Conservation (phyloP, 2,113 vertebrate species). For the Poecilia latipinna region DNA sequence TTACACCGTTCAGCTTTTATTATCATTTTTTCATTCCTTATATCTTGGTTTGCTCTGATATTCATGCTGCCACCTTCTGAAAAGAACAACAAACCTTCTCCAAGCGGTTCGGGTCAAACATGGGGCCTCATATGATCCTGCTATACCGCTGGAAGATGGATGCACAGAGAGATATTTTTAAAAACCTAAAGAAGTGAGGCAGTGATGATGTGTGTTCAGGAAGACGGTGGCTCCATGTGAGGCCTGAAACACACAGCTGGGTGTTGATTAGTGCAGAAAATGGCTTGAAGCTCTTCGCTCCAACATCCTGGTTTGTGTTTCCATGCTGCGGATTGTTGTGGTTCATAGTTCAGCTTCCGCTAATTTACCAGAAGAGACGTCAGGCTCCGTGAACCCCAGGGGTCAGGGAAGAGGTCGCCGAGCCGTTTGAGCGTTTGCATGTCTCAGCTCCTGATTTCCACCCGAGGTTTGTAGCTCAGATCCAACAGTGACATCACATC, state of each 20-base stretch:
- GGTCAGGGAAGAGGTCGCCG: background rate
- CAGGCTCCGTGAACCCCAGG: background rate
- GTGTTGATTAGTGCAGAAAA: slow-evolving; percentile 29
- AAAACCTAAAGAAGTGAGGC: slow-evolving; percentile 1
- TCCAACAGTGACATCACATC: background rate
- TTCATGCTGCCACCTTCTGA: slow-evolving; percentile 4
- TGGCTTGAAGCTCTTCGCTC: slow-evolving; percentile 1
- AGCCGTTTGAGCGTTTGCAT: background rate
- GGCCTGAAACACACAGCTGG: background rate
- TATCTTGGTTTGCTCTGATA: slow-evolving; percentile 22
- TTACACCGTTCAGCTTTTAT: background rate
- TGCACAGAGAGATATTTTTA: background rate
- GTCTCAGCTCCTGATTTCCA: background rate
- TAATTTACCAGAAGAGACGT: slow-evolving; percentile 25
- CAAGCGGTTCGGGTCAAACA: slow-evolving; percentile 33
- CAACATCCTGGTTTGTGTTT: background rate
- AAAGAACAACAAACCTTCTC: slow-evolving; percentile 13
- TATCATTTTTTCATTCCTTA: background rate
- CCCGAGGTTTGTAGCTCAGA: background rate
- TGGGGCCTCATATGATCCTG: background rate
- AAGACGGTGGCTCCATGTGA: background rate
- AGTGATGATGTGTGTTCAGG: slow-evolving; percentile 9
- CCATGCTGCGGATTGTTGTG: background rate
- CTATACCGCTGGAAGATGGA: background rate
- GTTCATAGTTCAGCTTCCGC: slow-evolving; percentile 16